Conservation (phyloP, 2,888 invertebrate genomes). For the Heliconius sara region DNA sequence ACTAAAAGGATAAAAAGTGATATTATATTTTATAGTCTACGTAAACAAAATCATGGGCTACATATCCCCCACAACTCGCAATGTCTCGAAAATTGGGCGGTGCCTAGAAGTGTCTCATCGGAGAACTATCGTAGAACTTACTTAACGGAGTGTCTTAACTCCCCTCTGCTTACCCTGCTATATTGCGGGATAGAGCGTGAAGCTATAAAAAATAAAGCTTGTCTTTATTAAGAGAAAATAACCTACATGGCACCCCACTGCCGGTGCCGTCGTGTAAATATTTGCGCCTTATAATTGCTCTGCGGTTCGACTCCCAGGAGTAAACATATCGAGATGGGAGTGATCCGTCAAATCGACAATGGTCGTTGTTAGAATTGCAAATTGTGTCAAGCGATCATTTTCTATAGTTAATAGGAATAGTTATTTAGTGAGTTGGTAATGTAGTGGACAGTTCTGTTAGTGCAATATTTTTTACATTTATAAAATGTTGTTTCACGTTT, state of each 20-base stretch:
- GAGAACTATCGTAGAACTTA: too few relatives aligned
- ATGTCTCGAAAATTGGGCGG: too few relatives aligned
- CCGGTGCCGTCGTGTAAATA: conserved; percentile 50
- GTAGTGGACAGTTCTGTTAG: too few relatives aligned
- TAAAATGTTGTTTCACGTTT: too few relatives aligned
- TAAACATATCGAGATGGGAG: conserved; percentile 27
- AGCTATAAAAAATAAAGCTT: background rate
- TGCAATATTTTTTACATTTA: too few relatives aligned
- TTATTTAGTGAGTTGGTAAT: too few relatives aligned
- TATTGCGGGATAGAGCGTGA: background rate
- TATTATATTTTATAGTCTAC: too few relatives aligned
- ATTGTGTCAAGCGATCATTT: conserved; percentile 17
- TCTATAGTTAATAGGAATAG: background rate
- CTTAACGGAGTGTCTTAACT: too few relatives aligned
- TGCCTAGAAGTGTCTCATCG: too few relatives aligned
- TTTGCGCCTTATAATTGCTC: conserved; percentile 58
- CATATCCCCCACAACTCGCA: too few relatives aligned
- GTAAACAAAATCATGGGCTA: too few relatives aligned
- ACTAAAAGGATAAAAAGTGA: too few relatives aligned
- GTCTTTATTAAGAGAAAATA: background rate
- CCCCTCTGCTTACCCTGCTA: background rate
- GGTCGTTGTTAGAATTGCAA: conserved; percentile 2
- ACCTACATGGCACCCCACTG: background rate
- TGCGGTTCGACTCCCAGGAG: conserved; percentile 53
- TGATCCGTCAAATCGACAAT: conserved; percentile 32